Conservation (phyloP, 1,140 invertebrate genomes). For the Frieseomelitta varia region DNA sequence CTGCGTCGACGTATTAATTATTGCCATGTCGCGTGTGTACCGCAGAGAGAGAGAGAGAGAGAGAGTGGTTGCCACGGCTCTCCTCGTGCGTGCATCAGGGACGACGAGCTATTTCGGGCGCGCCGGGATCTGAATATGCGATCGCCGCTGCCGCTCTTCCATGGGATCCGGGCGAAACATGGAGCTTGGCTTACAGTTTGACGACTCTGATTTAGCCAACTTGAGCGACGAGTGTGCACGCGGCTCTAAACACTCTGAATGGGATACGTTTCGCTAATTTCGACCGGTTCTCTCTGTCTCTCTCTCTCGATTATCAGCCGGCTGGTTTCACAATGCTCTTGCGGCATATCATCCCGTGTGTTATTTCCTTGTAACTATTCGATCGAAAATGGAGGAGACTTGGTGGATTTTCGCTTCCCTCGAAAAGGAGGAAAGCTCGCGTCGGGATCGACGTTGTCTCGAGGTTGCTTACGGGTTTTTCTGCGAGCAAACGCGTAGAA, state of each 20-base stretch:
- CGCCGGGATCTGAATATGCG: conserved; percentile 24
- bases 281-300: background rate
- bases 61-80: background rate
- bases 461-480: background rate
- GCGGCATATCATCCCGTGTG: background rate
- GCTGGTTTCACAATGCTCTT: background rate
- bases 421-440: background rate
- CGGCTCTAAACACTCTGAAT: background rate
- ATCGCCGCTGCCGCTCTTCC: background rate
- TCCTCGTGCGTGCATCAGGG: background rate
- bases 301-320: background rate
- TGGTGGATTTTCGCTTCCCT: background rate
- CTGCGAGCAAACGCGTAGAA: too few relatives aligned
- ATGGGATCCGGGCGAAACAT: background rate
- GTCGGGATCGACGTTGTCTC: background rate
- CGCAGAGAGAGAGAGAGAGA: conserved; percentile 1
- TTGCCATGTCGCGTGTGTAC: conserved; percentile 26
- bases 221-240: background rate
- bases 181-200: background rate
- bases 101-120: conserved; percentile 18
- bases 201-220: background rate
- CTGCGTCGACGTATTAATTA: conserved; percentile 49
- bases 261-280: background rate
- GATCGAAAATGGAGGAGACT: background rate
- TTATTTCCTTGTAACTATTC: background rate